phyloP scores from a whole-genome alignment of 2,113 vertebrate genomes.

The Sander vitreus region DNA sequence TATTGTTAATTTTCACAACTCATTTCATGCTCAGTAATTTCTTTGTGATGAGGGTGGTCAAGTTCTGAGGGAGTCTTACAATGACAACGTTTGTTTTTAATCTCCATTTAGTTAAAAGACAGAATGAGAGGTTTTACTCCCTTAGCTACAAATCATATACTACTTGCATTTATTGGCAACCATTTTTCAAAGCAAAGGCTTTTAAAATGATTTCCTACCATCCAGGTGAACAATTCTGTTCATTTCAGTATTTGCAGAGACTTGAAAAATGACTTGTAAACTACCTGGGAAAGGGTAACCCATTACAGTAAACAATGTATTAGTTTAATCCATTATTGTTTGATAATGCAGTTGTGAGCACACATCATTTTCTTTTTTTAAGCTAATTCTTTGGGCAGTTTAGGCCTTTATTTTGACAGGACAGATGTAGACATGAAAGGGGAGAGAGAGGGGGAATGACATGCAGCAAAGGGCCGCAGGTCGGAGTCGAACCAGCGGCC shows the following conservation, averaged over 20 bases:
- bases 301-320: background rate
- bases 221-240: background rate
- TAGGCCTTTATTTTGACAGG: too few species aligned
- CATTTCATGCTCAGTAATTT: conserved; percentile 2
- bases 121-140: background rate
- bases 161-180: background rate
- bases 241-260: background rate
- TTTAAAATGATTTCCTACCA: background rate
- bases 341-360: background rate
- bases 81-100: background rate
- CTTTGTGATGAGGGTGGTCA: background rate
- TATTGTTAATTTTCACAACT: background rate
- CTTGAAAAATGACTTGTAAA: background rate
- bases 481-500: too few species aligned
- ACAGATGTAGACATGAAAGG: too few species aligned
- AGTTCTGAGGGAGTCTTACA: background rate
- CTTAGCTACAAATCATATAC: background rate
- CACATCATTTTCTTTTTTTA: too few species aligned
- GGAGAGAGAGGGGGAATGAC: too few species aligned
- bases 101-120: background rate
- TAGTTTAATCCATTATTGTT: background rate
- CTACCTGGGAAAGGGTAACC: background rate
- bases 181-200: background rate
- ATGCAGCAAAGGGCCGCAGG: too few species aligned
- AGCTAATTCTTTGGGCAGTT: too few species aligned